Conservation (phyloP, 2,113 vertebrate genomes). For the Larimichthys crocea region DNA sequence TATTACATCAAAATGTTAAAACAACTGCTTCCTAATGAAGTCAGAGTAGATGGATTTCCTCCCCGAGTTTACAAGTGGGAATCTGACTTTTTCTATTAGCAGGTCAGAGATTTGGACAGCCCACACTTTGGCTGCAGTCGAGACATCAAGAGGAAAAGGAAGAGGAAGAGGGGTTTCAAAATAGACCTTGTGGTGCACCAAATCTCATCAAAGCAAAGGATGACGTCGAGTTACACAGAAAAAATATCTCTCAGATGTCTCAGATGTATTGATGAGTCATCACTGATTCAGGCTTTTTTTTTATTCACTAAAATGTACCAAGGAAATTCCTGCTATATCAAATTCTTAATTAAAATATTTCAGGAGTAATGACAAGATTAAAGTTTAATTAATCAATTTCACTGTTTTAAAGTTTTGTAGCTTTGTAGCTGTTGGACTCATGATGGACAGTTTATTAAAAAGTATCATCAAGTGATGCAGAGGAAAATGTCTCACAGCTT, state of each 20-base stretch:
- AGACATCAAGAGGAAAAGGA: neutral
- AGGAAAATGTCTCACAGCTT: no score
- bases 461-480: no score
- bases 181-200: conserved; percentile 10
- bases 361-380: neutral
- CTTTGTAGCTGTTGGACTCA: no score
- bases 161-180: conserved; percentile 11
- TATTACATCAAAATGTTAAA: no score
- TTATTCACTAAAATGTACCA: neutral
- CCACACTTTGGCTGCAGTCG: neutral
- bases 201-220: neutral
- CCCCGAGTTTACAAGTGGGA: no score
- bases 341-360: neutral
- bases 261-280: neutral
- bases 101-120: no score
- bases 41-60: no score
- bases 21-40: no score
- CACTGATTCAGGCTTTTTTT: neutral
- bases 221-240: neutral
- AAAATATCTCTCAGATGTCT: neutral
- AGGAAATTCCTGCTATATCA: no score
- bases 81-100: no score
- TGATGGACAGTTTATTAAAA: no score
- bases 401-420: no score
- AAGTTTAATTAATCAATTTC: neutral